Conservation (phyloP, 2,888 invertebrate genomes). For the Diabrotica balteata region DNA sequence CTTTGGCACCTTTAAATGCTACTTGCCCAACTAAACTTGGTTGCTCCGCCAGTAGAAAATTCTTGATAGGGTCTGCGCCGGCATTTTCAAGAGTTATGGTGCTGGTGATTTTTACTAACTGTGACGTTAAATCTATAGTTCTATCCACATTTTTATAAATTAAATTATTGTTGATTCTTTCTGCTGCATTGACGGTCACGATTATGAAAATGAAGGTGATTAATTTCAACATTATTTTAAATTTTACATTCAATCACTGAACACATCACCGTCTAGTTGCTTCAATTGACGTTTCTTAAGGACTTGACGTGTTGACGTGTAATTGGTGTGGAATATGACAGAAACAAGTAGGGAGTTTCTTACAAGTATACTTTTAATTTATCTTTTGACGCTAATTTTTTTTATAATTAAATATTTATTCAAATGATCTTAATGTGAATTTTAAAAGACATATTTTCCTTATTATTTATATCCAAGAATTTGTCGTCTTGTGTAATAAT, state of each 20-base stretch:
- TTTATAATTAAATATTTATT: no score
- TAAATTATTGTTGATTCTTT: conserved; percentile 65
- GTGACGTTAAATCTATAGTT: conserved; percentile 85
- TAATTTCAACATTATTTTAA: conserved; percentile 43
- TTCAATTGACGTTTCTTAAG: not conserved
- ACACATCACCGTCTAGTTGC: conserved; percentile 20
- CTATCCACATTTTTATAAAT: conserved; percentile 83
- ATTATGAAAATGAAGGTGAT: conserved; percentile 36
- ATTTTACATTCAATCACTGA: not conserved
- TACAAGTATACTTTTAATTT: no score
- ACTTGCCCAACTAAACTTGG: conserved; percentile 69
- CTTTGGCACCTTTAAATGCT: conserved; percentile 78
- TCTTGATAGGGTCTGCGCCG: conserved; percentile 74
- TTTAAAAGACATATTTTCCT: no score
- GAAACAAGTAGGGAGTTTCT: not conserved
- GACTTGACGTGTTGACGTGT: conserved; percentile 17
- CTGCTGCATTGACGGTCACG: conserved; percentile 35
- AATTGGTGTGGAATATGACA: conserved; percentile 9
- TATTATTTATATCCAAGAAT: no score
- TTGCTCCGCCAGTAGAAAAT: conserved; percentile 76
- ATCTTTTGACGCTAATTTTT: no score
- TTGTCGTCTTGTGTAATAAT: no score
- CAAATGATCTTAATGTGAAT: no score
- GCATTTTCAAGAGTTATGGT: conserved; percentile 86
- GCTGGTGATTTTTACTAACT: conserved; percentile 83